phyloP scores from a whole-genome alignment of 2,888 invertebrate genomes.

The Caenorhabditis afra region DNA sequence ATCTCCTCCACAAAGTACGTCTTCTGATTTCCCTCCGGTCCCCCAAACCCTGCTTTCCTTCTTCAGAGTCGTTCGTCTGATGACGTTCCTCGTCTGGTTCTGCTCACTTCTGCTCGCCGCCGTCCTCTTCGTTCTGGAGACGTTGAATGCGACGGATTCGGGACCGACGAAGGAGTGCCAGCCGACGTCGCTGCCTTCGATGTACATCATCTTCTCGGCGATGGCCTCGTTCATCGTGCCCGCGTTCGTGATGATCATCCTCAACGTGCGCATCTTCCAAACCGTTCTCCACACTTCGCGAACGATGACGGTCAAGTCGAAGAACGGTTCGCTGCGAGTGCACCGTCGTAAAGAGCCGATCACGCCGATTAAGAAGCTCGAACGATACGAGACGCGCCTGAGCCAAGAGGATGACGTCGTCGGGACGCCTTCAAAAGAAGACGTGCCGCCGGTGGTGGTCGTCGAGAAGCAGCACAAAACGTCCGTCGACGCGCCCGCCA shows the following conservation, averaged over 20 bases:
- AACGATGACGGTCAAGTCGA: slow-evolving; percentile 63
- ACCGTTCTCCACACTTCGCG: slow-evolving; percentile 73
- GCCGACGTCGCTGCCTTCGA: slow-evolving; percentile 72
- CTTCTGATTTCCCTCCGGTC: neutral
- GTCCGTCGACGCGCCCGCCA: slow-evolving; percentile 50
- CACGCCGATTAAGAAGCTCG: slow-evolving; percentile 44
- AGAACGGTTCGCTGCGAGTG: slow-evolving; percentile 71
- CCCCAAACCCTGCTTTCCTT: neutral
- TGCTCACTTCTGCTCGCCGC: slow-evolving; percentile 95
- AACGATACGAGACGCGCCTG: slow-evolving; percentile 37
- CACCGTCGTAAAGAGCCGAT: slow-evolving; percentile 68
- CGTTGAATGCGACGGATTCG: slow-evolving; percentile 35
- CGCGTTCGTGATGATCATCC: slow-evolving; percentile 76
- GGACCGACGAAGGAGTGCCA: slow-evolving; percentile 64
- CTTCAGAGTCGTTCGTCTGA: slow-evolving; percentile 74
- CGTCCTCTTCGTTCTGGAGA: slow-evolving; percentile 87
- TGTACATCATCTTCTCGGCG: slow-evolving; percentile 79
- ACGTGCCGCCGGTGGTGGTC: slow-evolving; percentile 32
- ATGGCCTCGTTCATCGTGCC: slow-evolving; percentile 78
- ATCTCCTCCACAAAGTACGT: slow-evolving; percentile 83
- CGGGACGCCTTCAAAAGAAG: slow-evolving; percentile 47
- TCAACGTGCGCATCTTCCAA: slow-evolving; percentile 77
- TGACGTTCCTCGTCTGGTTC: slow-evolving; percentile 87
- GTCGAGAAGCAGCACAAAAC: slow-evolving; percentile 41
- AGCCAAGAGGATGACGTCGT: slow-evolving; percentile 49